These are phyloP conservation scores for Perithous albicinctus DNA, from an alignment of 2,888 invertebrate genomes.

Conservation along the genomic window DNA sequence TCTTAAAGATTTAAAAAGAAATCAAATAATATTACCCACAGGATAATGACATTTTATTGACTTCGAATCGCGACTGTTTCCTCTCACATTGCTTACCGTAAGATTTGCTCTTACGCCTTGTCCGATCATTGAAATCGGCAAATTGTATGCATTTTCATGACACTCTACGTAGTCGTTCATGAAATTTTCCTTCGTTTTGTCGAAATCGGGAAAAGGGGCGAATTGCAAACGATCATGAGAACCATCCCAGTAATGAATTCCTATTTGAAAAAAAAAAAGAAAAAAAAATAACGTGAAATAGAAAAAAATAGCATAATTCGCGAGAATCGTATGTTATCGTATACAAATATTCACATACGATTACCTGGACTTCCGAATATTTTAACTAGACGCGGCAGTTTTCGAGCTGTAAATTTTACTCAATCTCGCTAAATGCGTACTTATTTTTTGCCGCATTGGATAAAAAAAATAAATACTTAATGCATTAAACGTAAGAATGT, in stretches of 20 bases:
- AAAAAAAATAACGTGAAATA: conserved; percentile 6
- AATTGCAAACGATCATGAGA: conserved; percentile 64
- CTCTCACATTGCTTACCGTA: conserved; percentile 65
- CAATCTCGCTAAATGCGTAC: conserved; percentile 36
- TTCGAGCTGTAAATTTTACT: conserved; percentile 23
- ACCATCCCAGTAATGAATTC: conserved; percentile 75
- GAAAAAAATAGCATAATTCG: background rate
- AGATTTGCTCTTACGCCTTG: conserved; percentile 69
- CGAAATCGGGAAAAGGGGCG: conserved; percentile 49
- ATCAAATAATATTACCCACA: background rate
- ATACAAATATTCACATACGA: background rate
- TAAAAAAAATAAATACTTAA: conserved; percentile 13
- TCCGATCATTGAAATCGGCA: conserved; percentile 68
- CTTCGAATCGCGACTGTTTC: background rate
- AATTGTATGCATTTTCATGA: conserved; percentile 67
- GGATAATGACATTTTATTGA: background rate
- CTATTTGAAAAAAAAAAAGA: conserved; percentile 60
- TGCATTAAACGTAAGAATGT: background rate
- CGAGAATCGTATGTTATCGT: background rate
- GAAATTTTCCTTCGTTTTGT: conserved; percentile 56
- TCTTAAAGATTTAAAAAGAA: conserved; percentile 65
- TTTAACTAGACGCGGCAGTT: background rate
- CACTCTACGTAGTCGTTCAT: conserved; percentile 68
- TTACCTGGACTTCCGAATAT: conserved; percentile 21
- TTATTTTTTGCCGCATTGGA: conserved; percentile 26